Evolutionary conservation across 1,140 invertebrate species (phyloP).

Genomic region (Nebria ingens): DNA sequence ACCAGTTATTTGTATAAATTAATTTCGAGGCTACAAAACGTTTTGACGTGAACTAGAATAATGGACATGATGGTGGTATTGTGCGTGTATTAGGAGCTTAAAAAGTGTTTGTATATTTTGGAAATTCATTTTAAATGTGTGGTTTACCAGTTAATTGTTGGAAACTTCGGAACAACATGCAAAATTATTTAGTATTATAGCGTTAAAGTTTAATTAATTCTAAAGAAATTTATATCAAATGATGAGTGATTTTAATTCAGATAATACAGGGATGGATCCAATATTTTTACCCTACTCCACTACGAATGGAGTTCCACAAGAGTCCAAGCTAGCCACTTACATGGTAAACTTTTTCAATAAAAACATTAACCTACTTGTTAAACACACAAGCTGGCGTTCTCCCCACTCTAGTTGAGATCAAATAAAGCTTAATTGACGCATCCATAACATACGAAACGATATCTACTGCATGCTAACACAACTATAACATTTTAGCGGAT

Average conservation of each 20-base stretch:
- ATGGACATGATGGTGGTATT: neutral
- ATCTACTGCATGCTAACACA: neutral
- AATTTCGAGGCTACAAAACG: too few species aligned
- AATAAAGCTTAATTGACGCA: constrained; percentile 13
- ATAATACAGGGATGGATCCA: constrained; percentile 16
- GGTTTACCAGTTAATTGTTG: too few species aligned
- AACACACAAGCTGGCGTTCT: too few species aligned
- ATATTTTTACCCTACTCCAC: constrained; percentile 33
- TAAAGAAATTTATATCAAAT: too few species aligned
- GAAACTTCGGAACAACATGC: too few species aligned
- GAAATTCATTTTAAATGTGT: too few species aligned
- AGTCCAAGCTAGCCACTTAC: constrained; percentile 76
- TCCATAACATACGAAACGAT: constrained; percentile 14
- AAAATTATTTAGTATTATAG: neutral
- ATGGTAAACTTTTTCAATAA: constrained; percentile 61
- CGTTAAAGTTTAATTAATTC: too few species aligned
- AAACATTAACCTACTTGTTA: too few species aligned
- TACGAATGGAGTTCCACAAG: constrained; percentile 67
- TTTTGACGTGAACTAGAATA: neutral
- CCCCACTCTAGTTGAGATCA: too few species aligned
- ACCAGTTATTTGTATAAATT: neutral
- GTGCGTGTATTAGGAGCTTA: neutral
- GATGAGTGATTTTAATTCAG: neutral
- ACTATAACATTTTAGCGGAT: too few species aligned
- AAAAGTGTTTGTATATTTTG: too few species aligned